Base-by-base conservation (phyloP, 2,888 invertebrate species). In the Habrosyne pyritoides region DNA sequence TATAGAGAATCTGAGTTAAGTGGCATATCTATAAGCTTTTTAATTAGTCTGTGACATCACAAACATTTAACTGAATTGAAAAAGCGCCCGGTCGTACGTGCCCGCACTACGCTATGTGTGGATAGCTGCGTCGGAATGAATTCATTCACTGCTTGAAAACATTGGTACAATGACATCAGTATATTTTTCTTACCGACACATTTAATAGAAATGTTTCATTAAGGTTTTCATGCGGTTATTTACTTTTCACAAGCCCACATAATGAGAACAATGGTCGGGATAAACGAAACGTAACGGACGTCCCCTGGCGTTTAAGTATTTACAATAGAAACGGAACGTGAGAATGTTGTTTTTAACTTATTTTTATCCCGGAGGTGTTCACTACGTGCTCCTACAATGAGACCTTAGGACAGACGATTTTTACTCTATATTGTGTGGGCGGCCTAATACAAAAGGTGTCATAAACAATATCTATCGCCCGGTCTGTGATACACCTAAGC, bases 271-370 rank as follows among this genome's bases (percentile, higher is more conserved):
- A 90, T 86, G 76, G 79, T 64, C 63, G 81, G 75, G 77, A 86
- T 81, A 84, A 87, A 89, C 87, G 86, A 83, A 81, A 82, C 84
- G 86, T 86, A 87, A 86, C 86, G 79, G 79, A 78, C 78, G 79
- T 84, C 86, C 79, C 80, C 74, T 67, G 66, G 68, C 71, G 78
- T 79, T 73, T 81, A 77, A 76, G 66, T 86, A 78, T 89, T 87
- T 87, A 90, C 88, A 87, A 88, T 86, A 75, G 82, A 78, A 73
- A 79, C 76, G 74, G 81, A 84, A 90, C 91, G 91, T 91, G 91
- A 91, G 91, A 91, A 89, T 84, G 82, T 86, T 75, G 83, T 82
- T 84, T 79, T 80, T 80, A 79, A 80, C 76, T 73, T 80, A 82
- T 83, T 82, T 79, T 18, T 81, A 84, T 84, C 84, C 82, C 75